These are phyloP conservation scores for Marcusenius ussheri DNA, from an alignment of 2,113 vertebrate genomes.

Conservation along the genomic window DNA sequence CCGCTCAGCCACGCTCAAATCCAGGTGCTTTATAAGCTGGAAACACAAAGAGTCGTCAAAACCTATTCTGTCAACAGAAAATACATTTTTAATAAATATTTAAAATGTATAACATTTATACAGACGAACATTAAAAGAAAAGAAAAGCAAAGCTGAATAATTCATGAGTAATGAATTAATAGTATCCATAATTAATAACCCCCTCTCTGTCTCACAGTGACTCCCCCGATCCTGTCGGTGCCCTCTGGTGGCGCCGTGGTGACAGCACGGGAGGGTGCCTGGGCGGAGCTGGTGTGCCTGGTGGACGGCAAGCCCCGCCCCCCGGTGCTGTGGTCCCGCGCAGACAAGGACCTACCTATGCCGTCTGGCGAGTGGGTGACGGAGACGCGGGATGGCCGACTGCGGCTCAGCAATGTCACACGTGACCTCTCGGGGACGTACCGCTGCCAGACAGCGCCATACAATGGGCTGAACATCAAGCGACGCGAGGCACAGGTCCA, in stretches of 20 bases:
- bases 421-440: slow-evolving; percentile 85
- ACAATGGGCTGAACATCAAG: slow-evolving; percentile 95
- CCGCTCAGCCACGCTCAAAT: background rate
- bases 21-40: background rate
- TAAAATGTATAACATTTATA: background rate
- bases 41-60: background rate
- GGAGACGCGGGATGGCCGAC: slow-evolving; percentile 79
- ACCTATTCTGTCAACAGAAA: background rate
- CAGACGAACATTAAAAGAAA: background rate
- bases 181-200: background rate
- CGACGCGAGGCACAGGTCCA: slow-evolving; percentile 80
- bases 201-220: slow-evolving; percentile 55
- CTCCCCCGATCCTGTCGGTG: slow-evolving; percentile 76
- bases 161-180: slow-evolving; percentile 3
- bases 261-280: slow-evolving; percentile 76
- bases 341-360: slow-evolving; percentile 82
- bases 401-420: slow-evolving; percentile 73
- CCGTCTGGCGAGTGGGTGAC: slow-evolving; percentile 63
- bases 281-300: slow-evolving; percentile 78
- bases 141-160: background rate
- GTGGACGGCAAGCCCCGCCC: slow-evolving; percentile 88
- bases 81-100: background rate
- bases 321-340: slow-evolving; percentile 84
- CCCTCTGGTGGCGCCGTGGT: slow-evolving; percentile 74
- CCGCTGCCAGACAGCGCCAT: slow-evolving; percentile 90